Evolutionary conservation across 2,888 invertebrate species (phyloP).

Genomic region (Dicranocentrus wangi): DNA sequence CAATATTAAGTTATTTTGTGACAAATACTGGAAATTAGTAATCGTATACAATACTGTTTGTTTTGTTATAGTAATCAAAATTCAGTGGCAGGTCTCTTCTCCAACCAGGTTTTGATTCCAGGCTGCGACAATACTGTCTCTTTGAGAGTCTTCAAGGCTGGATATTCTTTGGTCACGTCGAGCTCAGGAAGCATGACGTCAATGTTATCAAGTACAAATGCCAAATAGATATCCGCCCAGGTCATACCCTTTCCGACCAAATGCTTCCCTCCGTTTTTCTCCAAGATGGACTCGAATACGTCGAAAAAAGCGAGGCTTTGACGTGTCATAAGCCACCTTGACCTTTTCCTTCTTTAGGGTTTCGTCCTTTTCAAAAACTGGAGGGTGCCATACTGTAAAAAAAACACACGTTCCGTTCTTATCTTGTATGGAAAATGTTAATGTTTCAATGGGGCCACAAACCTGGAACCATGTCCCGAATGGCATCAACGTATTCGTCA

Average conservation of each 20-base stretch:
- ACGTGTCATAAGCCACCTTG: neutral
- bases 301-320: conserved; percentile 75
- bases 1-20: too few relatives aligned
- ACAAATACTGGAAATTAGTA: too few relatives aligned
- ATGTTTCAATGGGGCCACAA: too few relatives aligned
- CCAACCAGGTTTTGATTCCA: conserved; percentile 78
- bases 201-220: conserved; percentile 78
- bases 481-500: conserved; percentile 78
- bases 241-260: conserved; percentile 60
- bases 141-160: conserved; percentile 77
- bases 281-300: conserved; percentile 48
- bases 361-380: neutral
- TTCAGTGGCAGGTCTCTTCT: conserved; percentile 76
- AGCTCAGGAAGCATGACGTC: conserved; percentile 78
- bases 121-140: conserved; percentile 78
- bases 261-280: conserved; percentile 52
- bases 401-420: neutral
- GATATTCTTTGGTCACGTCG: conserved; percentile 77
- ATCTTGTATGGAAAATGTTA: neutral
- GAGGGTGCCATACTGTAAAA: conserved; percentile 6
- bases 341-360: neutral
- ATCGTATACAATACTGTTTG: too few relatives aligned
- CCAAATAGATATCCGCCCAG: conserved; percentile 77
- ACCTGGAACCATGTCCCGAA: conserved; percentile 75
- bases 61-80: too few relatives aligned